These are phyloP conservation scores for Psittacula derbiana DNA, from an alignment of 2,797 vertebrate genomes.

Conservation along the genomic window DNA sequence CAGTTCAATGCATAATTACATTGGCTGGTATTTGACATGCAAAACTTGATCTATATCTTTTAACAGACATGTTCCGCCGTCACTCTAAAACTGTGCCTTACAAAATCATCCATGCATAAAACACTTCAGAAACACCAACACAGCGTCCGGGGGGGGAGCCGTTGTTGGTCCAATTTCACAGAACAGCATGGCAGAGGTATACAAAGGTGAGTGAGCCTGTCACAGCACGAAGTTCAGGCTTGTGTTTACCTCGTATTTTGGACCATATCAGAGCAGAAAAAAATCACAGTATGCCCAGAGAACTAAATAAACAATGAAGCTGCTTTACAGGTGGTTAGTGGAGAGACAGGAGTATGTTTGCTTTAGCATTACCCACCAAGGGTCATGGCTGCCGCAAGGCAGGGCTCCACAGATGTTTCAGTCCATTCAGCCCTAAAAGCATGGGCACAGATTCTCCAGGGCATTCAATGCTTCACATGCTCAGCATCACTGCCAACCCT, in stretches of 20 bases:
- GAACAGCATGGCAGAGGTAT: not conserved
- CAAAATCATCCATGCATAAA: not conserved
- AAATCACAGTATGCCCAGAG: not conserved
- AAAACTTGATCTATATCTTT: not conserved
- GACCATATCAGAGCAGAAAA: not conserved
- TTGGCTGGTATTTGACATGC: not conserved
- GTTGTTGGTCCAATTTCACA: not conserved
- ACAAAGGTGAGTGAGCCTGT: not conserved
- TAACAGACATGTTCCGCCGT: not conserved
- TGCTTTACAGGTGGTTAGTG: not conserved
- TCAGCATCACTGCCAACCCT: not conserved
- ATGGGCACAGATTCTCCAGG: not conserved
- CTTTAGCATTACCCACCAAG: rapidly evolving
- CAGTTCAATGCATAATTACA: not conserved
- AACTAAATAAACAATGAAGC: not conserved
- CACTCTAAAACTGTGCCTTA: not conserved
- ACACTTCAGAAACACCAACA: not conserved
- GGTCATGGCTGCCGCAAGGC: not conserved
- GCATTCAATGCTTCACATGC: not conserved
- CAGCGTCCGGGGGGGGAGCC: not conserved
- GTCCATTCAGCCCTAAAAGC: not conserved
- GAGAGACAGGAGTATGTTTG: not conserved
- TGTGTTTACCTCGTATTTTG: not conserved
- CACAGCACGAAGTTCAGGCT: not conserved
- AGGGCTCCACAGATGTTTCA: not conserved